These are phyloP conservation scores for Chesias legatella DNA, from an alignment of 2,888 invertebrate genomes.

Conservation along the genomic window DNA sequence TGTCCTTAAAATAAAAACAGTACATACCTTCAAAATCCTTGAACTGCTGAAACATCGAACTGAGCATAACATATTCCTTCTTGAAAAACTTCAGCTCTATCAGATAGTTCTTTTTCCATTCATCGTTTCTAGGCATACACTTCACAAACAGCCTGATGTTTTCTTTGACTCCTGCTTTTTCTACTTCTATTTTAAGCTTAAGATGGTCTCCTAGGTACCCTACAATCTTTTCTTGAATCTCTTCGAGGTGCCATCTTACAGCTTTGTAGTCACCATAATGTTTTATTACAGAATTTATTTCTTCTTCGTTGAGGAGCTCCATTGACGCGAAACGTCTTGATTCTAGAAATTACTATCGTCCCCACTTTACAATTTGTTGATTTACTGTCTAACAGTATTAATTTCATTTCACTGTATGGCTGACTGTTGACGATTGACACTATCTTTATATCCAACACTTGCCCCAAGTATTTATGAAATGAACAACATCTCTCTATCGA, in stretches of 20 bases:
- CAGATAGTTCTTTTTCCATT: slow-evolving; percentile 64
- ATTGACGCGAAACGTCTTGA: slow-evolving; percentile 26
- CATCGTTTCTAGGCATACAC: slow-evolving; percentile 74
- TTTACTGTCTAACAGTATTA: no score
- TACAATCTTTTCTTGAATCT: slow-evolving; percentile 51
- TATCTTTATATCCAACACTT: no score
- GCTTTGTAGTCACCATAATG: slow-evolving; percentile 37
- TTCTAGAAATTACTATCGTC: neutral
- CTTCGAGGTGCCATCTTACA: slow-evolving; percentile 43
- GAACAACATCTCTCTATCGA: no score
- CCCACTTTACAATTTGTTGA: neutral
- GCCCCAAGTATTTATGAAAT: no score
- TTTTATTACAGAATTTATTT: slow-evolving; percentile 45
- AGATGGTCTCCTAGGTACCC: slow-evolving; percentile 68
- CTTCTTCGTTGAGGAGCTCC: slow-evolving; percentile 45
- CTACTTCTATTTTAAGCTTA: slow-evolving; percentile 44
- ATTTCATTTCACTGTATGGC: no score
- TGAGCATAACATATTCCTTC: slow-evolving; percentile 60
- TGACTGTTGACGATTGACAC: no score
- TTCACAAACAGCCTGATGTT: slow-evolving; percentile 80
- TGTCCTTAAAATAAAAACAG: no score
- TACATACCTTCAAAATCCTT: slow-evolving; percentile 45
- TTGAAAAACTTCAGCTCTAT: slow-evolving; percentile 51
- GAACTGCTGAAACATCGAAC: slow-evolving; percentile 52
- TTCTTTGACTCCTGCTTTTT: slow-evolving; percentile 29